Base-by-base conservation (phyloP, 2,797 vertebrate genomes). In the Mormyrops attenuatus region DNA sequence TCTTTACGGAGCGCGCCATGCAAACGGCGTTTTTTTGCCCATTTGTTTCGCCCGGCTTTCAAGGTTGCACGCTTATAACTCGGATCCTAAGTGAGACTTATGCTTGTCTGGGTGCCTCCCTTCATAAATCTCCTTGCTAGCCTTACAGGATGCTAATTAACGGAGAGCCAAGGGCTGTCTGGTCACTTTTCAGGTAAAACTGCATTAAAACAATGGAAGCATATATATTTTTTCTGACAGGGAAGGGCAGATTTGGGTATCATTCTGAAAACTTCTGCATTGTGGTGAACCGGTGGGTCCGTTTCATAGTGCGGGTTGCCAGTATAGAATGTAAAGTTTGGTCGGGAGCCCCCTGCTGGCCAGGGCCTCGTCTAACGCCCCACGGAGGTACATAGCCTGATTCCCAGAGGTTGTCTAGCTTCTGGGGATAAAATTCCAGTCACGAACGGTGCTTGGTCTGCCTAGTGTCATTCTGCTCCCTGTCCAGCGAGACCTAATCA, bases 61-160 rank as follows among this genome's bases (percentile, higher is more conserved):
- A 95, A 96, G 95, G 95, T 96, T 95, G 95, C 93, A 93, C 93
- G 93, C 93, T 94, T 95, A 94, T 94, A 95, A 95, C 94, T 91
- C 92, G 91, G 92, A 91, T 93, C 94, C 93, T 94, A 93, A 93
- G 94, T 93, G 94, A 95, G 95, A 96, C 94, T 95, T 94, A 95
- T 95, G 87, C 93, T 93, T 92, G 92, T 90, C 93, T 88, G 90
- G 93, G 89, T 92, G 93, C 94, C 94, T 95, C 92, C 94, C 94
- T 94, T 95, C 94, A 96, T 96, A 95, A 96, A 96, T 96, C 95
- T 93, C 90, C 73, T 90, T 85, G 89, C 93, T 92, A 93, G 90
- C 92, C 90, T 90, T 91, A 92, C 92, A 90, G 91, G 92, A 93
- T 95, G 92, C 94, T 95, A 95, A 96, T 96, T 95, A 95, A 94